Base-by-base conservation (phyloP, 2,888 invertebrate species). In the Pristionchus japonicus region DNA sequence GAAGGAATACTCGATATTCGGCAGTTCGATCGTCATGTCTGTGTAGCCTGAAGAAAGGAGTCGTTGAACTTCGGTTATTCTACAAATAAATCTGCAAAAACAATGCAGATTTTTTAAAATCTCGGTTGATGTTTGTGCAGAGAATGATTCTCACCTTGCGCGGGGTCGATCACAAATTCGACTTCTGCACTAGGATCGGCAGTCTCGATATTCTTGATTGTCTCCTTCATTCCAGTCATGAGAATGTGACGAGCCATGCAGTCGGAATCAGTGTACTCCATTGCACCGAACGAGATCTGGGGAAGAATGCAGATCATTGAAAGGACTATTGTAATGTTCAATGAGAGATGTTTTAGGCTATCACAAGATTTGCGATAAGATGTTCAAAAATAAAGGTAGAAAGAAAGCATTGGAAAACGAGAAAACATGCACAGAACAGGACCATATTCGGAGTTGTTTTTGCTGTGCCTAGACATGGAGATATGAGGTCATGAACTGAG, bases 1-100 rank as follows among this genome's bases (percentile, higher is more conserved):
- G 89, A 93, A 93, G 17, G 92, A 92, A 89, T 93, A 93, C 88
- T 93, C 93, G 64, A 93, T 77, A 31, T 91, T 91, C 17, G 89
- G 90, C 31, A 88, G 89, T 86, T 93, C 93, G 15, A 93, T 89
- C 0, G 92, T 93, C 89, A 93, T 90, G 85, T 93, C 93, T 57
- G 92, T 91, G 88, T 92, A 93, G 49, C 92, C 92, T 90, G n/a
- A n/a, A n/a, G n/a, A n/a, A n/a, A n/a, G n/a, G n/a, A n/a, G n/a
- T n/a, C n/a, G n/a, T n/a, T n/a, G n/a, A n/a, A n/a, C n/a, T n/a
- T n/a, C n/a, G n/a, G n/a, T n/a, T n/a, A n/a, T n/a, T n/a, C n/a
- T n/a, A n/a, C n/a, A n/a, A n/a, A n/a, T n/a, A n/a, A n/a, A n/a
- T n/a, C n/a, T n/a, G n/a, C n/a, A n/a, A n/a, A n/a, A n/a, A n/a